phyloP scores from a whole-genome alignment of 2,888 invertebrate species.

The Therioaphis trifolii region DNA sequence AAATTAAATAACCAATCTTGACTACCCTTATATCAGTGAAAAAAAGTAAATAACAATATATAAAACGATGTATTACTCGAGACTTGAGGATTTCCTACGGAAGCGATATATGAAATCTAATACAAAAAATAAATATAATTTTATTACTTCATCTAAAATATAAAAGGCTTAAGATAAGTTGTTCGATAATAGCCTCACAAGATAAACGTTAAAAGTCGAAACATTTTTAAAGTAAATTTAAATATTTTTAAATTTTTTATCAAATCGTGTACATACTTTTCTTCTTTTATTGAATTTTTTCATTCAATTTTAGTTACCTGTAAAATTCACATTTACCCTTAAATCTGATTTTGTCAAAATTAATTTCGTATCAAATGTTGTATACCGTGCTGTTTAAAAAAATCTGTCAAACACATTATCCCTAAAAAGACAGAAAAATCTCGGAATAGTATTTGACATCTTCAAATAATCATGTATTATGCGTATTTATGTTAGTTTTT shows the following conservation, averaged over 20 bases:
- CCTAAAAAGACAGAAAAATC: neutral
- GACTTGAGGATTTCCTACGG: neutral
- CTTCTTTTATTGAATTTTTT: neutral
- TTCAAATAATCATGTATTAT: neutral
- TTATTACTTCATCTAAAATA: too few species aligned
- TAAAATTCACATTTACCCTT: neutral
- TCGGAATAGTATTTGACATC: neutral
- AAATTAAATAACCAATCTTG: too few species aligned
- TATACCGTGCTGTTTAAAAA: neutral
- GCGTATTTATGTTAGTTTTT: neutral
- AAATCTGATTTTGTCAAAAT: neutral
- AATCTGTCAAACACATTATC: conserved; percentile 7
- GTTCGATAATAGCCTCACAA: neutral
- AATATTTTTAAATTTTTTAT: neutral
- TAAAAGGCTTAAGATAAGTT: neutral
- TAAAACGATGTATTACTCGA: neutral
- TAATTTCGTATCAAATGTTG: neutral
- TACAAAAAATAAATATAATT: neutral
- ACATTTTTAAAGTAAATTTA: neutral
- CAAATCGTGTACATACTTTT: neutral
- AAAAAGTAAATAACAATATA: conserved; percentile 7
- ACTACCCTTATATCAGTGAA: too few species aligned
- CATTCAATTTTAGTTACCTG: neutral
- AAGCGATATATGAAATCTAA: neutral
- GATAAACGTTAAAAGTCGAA: neutral